These are phyloP conservation scores for Hypanus sabinus DNA, from an alignment of 2,113 vertebrate species.

Conservation along the genomic window DNA sequence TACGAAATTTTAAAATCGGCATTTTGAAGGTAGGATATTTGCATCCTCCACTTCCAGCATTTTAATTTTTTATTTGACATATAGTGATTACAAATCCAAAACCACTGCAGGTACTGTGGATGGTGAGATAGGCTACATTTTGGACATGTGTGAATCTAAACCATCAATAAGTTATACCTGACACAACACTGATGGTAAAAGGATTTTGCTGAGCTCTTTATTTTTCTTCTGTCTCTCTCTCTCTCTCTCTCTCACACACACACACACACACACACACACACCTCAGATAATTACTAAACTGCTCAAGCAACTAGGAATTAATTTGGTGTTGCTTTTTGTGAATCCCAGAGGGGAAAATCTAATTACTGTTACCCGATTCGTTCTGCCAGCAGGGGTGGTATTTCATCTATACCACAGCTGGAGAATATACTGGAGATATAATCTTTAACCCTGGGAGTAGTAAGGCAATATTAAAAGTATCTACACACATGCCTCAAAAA, in stretches of 20 bases:
- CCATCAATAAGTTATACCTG: neutral
- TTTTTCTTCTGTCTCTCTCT: neutral
- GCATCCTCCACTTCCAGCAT: neutral
- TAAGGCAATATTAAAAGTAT: neutral
- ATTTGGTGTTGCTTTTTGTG: constrained; percentile 37
- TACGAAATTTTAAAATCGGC: too few species aligned
- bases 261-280: neutral
- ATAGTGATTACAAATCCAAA: neutral
- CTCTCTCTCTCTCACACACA: too few species aligned
- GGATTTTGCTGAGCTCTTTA: neutral
- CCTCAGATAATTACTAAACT: constrained; percentile 36
- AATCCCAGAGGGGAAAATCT: constrained; percentile 37
- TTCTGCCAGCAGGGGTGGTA: constrained; percentile 31
- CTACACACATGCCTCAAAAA: neutral
- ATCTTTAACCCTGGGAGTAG: constrained; percentile 33
- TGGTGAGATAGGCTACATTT: neutral
- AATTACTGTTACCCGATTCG: constrained; percentile 35
- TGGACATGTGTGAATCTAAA: neutral
- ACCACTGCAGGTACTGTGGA: neutral
- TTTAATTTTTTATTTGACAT: neutral
- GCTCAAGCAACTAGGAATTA: constrained; percentile 37
- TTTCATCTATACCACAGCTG: constrained; percentile 36
- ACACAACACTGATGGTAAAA: neutral
- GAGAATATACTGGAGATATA: constrained; percentile 13
- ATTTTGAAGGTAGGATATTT: neutral